Evolutionary conservation across 1,140 invertebrate species (phyloP).

Genomic region (Daktulosphaira vitifoliae): DNA sequence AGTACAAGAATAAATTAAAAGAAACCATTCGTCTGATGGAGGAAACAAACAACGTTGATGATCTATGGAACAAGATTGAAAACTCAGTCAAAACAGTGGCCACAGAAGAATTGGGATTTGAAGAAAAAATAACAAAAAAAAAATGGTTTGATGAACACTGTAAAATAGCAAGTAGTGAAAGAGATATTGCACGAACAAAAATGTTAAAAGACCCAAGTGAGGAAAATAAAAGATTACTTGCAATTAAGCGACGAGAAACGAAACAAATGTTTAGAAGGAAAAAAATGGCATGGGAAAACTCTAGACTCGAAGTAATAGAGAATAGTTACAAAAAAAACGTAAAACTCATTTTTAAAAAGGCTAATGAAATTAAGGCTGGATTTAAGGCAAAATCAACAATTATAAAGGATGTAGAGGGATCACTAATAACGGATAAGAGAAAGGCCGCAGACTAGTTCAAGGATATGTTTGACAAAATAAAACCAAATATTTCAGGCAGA

Average conservation of each 20-base stretch:
- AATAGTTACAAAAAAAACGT: not conserved
- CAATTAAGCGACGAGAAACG: not conserved
- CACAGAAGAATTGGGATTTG: not conserved
- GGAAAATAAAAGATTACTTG: not conserved
- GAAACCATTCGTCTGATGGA: not conserved
- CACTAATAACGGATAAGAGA: not conserved
- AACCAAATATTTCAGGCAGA: not conserved
- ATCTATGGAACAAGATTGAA: not conserved
- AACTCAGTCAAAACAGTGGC: not conserved
- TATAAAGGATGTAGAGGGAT: not conserved
- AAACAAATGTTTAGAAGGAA: not conserved
- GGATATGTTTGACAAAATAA: not conserved
- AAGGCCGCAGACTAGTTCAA: no score
- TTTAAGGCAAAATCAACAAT: not conserved
- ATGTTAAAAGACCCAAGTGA: slow-evolving; percentile 1
- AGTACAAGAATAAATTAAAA: not conserved
- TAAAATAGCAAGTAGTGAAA: not conserved
- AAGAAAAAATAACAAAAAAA: not conserved
- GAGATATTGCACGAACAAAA: not conserved
- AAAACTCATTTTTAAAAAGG: slow-evolving; percentile 2
- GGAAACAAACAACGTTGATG: not conserved
- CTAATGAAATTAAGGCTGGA: not conserved
- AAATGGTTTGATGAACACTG: not conserved
- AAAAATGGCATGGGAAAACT: not conserved
- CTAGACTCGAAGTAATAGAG: slow-evolving; percentile 1